These are phyloP conservation scores for Epiblema foenella DNA, from an alignment of 2,888 invertebrate genomes.

Conservation along the genomic window DNA sequence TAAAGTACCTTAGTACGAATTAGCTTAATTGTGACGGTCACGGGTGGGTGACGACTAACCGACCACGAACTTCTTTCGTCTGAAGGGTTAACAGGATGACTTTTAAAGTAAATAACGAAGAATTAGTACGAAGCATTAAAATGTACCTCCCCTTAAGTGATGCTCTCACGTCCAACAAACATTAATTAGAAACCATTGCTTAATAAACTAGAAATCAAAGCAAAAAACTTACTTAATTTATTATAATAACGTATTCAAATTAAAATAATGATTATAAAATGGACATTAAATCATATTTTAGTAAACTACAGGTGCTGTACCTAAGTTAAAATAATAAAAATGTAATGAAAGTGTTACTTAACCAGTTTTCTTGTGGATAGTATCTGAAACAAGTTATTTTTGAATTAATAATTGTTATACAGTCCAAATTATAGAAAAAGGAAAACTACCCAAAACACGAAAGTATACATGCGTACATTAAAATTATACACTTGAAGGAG, in stretches of 20 bases:
- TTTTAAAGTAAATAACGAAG: conserved; percentile 32
- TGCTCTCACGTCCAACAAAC: background rate
- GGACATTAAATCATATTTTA: background rate
- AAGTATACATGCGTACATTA: background rate
- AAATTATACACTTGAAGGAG: background rate
- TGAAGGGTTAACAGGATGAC: conserved; percentile 52
- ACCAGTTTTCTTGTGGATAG: conserved; percentile 84
- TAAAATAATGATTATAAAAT: no score
- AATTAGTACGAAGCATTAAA: conserved; percentile 11
- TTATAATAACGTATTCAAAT: background rate
- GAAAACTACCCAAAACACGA: background rate
- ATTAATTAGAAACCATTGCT: no score
- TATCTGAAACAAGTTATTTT: conserved; percentile 81
- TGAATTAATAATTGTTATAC: conserved; percentile 59
- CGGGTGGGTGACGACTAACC: conserved; percentile 75
- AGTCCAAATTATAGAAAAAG: conserved; percentile 4
- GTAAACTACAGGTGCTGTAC: no score
- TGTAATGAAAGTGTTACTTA: conserved; percentile 58
- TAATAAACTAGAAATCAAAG: background rate
- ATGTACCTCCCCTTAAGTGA: background rate
- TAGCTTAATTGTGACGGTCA: conserved; percentile 75
- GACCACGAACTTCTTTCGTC: conserved; percentile 59
- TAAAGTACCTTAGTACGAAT: conserved; percentile 70
- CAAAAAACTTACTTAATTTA: background rate
- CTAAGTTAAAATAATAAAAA: no score